Percentiles rank a stretch among this genome's conserved stretches.
Conservation (phyloP, 2,797 vertebrate genomes). For the Gymnothorax reevesii region DNA sequence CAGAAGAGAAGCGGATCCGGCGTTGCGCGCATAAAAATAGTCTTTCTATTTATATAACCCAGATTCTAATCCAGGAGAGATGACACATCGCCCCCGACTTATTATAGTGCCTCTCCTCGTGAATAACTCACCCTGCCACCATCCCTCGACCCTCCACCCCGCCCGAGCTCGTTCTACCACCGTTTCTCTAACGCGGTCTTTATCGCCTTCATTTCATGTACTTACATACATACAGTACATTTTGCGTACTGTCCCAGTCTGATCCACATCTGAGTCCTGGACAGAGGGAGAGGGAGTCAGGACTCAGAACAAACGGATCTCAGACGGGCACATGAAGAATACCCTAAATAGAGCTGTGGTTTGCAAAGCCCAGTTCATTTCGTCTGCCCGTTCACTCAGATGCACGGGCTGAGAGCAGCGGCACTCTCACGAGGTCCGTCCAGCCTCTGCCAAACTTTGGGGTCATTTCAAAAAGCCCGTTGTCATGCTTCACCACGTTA, state of each 20-base stretch:
- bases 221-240: conserved; percentile 27
- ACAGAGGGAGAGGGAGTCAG: background rate
- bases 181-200: background rate
- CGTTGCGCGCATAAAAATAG: conserved; percentile 54
- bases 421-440: background rate
- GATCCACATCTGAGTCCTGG: conserved; percentile 10
- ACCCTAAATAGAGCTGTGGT: background rate
- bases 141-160: background rate
- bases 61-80: conserved; percentile 55
- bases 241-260: background rate
- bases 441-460: background rate
- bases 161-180: background rate
- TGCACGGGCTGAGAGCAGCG: background rate
- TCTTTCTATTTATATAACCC: conserved; percentile 55
- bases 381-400: conserved; percentile 15
- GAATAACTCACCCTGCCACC: conserved; percentile 10
- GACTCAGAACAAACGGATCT: background rate
- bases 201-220: conserved; percentile 29
- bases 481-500: background rate
- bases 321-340: background rate
- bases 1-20: conserved; percentile 30
- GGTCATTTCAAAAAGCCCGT: background rate
- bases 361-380: background rate
- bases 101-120: conserved; percentile 13
- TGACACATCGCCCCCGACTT: conserved; percentile 43